phyloP scores from a whole-genome alignment of 1,140 invertebrate species.

The Grapholita molesta region DNA sequence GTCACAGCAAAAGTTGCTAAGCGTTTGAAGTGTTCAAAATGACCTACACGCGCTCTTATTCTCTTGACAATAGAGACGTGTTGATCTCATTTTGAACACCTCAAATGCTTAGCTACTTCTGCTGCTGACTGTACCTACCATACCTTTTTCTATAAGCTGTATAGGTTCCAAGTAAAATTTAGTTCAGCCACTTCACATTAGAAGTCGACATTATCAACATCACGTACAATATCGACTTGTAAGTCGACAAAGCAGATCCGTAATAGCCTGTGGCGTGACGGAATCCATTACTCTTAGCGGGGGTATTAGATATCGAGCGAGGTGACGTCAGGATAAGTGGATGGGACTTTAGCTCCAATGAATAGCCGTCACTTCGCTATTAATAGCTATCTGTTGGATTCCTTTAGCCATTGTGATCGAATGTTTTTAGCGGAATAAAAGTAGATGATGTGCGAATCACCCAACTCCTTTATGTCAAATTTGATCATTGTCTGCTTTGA shows the following conservation, averaged over 20 bases:
- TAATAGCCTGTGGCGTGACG: slow-evolving; percentile 9
- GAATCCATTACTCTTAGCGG: slow-evolving; percentile 6
- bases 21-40: no score
- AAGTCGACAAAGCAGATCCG: slow-evolving; percentile 10
- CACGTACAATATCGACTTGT: neutral
- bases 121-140: no score
- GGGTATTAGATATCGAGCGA: slow-evolving; percentile 14
- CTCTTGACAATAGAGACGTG: no score
- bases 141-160: no score
- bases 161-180: no score
- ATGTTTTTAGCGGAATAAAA: neutral
- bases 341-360: slow-evolving; percentile 11
- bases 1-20: no score
- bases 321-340: slow-evolving; percentile 6
- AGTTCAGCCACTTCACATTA: neutral
- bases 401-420: neutral
- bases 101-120: no score
- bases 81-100: no score
- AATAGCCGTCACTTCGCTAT: slow-evolving; percentile 4
- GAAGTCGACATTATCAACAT: neutral
- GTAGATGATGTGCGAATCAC: neutral
- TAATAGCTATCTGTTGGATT: slow-evolving; percentile 13
- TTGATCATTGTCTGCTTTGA: neutral
- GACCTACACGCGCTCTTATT: no score
- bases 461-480: neutral